Conservation (phyloP, 2,888 invertebrate species). For the Pedicia rivosa region DNA sequence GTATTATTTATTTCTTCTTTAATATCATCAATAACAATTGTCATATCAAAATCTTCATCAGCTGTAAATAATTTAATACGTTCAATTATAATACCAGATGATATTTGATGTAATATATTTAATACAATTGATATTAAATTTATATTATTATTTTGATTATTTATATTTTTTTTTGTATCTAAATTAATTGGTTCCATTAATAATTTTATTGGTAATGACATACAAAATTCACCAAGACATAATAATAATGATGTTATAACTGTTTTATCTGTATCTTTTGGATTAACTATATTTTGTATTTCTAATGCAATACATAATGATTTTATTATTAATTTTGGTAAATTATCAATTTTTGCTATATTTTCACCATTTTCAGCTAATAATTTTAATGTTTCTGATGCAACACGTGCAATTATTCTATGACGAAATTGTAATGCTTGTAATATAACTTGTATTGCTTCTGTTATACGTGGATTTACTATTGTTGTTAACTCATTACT, state of each 20-base stretch:
- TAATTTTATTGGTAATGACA: conserved; percentile 56
- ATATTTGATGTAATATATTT: conserved; percentile 37
- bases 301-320: conserved; percentile 28
- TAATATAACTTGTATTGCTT: conserved; percentile 27
- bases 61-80: conserved; percentile 24
- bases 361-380: conserved; percentile 25
- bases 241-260: conserved; percentile 52
- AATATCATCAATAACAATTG: conserved; percentile 26
- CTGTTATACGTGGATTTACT: conserved; percentile 24
- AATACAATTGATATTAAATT: conserved; percentile 55
- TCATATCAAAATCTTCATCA: conserved; percentile 30
- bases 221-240: conserved; percentile 87
- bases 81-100: conserved; percentile 25
- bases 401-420: conserved; percentile 27
- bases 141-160: conserved; percentile 28
- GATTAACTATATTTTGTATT: conserved; percentile 26
- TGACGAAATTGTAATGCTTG: conserved; percentile 31
- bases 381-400: conserved; percentile 27
- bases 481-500: background rate
- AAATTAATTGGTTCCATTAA: conserved; percentile 32
- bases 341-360: conserved; percentile 23
- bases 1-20: conserved; percentile 16
- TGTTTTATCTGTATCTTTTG: conserved; percentile 27
- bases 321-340: conserved; percentile 26
- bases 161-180: conserved; percentile 31